phyloP scores from a whole-genome alignment of 1,140 invertebrate species.

The Marisa cornuarietis region DNA sequence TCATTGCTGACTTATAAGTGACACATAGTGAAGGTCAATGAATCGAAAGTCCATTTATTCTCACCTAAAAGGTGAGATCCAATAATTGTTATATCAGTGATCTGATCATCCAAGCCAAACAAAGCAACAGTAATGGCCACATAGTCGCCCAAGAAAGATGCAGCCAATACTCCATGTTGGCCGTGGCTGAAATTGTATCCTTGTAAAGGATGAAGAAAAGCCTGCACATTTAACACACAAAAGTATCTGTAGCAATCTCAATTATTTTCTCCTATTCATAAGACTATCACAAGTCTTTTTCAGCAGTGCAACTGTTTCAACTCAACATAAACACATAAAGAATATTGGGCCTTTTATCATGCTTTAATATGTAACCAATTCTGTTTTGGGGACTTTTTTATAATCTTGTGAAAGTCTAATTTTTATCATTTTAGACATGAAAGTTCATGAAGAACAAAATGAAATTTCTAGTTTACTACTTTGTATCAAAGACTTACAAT shows the following conservation, averaged over 20 bases:
- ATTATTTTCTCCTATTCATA: too few relatives aligned
- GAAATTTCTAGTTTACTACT: too few relatives aligned
- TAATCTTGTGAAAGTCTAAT: too few relatives aligned
- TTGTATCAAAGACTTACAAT: slow-evolving; percentile 25
- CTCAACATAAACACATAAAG: too few relatives aligned
- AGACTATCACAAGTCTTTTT: not conserved
- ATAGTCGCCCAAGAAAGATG: slow-evolving; percentile 1
- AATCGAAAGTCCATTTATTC: not conserved
- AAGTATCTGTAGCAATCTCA: too few relatives aligned
- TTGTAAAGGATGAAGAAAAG: not conserved
- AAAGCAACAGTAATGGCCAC: slow-evolving; percentile 12
- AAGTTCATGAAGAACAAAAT: too few relatives aligned
- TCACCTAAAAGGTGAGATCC: slow-evolving; percentile 15
- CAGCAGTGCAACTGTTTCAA: not conserved
- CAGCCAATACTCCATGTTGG: slow-evolving; percentile 13
- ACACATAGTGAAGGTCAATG: not conserved
- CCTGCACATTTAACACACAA: not conserved
- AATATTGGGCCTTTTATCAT: too few relatives aligned
- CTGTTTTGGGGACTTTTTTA: too few relatives aligned
- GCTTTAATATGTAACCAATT: too few relatives aligned
- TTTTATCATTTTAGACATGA: too few relatives aligned
- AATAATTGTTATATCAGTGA: slow-evolving; percentile 8
- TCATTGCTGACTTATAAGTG: too few relatives aligned
- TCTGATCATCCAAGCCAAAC: slow-evolving; percentile 5
- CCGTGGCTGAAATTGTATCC: slow-evolving; percentile 1